Conservation (phyloP, 1,140 invertebrate genomes). For the Dendrolimus kikuchii region DNA sequence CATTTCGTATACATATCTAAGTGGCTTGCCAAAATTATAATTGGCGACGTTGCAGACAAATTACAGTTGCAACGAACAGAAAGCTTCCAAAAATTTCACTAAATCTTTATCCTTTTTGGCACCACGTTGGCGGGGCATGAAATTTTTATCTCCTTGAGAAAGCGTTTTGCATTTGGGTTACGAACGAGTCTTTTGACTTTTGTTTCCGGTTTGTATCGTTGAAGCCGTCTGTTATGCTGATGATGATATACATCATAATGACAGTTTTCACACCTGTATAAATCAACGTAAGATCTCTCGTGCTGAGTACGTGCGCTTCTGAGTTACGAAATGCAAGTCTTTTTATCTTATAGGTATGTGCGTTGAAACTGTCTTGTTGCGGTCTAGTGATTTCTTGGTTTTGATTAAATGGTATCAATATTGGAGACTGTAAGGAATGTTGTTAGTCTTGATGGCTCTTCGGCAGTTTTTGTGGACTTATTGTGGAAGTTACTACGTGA, state of each 20-base stretch:
- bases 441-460: too few relatives aligned
- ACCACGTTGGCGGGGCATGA: slow-evolving; percentile 18
- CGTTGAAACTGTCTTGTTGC: too few relatives aligned
- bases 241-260: slow-evolving; percentile 27
- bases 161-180: slow-evolving; percentile 29
- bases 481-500: too few relatives aligned
- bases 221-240: slow-evolving; percentile 20
- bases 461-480: too few relatives aligned
- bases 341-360: too few relatives aligned
- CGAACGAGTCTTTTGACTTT: slow-evolving; percentile 9
- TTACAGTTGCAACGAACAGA: slow-evolving; percentile 9
- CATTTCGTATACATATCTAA: too few relatives aligned
- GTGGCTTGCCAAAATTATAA: too few relatives aligned
- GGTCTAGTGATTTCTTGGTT: too few relatives aligned
- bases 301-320: background rate
- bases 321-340: too few relatives aligned
- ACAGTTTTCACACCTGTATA: slow-evolving; percentile 32
- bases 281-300: background rate
- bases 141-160: slow-evolving; percentile 44
- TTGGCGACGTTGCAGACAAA: background rate
- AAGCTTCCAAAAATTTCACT: slow-evolving; percentile 17
- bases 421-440: too few relatives aligned
- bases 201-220: slow-evolving; percentile 28
- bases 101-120: slow-evolving; percentile 17
- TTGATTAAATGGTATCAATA: too few relatives aligned